phyloP scores from a whole-genome alignment of 2,888 invertebrate species.

The Megaustenia siamemsis region DNA sequence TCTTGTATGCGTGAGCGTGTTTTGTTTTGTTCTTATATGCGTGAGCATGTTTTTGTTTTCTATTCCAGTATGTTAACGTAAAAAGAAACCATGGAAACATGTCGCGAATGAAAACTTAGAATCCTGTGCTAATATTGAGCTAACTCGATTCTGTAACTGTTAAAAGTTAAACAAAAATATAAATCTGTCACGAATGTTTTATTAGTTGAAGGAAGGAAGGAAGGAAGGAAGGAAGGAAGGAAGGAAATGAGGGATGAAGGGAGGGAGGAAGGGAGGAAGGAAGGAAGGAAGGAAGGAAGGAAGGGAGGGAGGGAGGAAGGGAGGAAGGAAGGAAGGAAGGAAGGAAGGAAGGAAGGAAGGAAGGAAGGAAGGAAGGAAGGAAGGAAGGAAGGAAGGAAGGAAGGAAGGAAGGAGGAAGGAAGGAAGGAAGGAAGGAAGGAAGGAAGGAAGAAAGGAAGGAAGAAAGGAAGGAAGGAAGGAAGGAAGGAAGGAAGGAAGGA shows the following conservation, averaged over 20 bases:
- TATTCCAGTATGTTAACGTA: no score
- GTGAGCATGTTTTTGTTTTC: no score
- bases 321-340: neutral
- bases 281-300: neutral
- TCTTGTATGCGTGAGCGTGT: no score
- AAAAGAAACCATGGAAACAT: no score
- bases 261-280: neutral
- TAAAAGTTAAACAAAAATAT: no score
- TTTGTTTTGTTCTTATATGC: no score
- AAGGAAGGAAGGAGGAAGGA: neutral
- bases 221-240: neutral
- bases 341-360: constrained; percentile 8
- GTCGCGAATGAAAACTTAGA: no score
- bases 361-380: neutral
- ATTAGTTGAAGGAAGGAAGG: neutral
- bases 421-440: constrained; percentile 15
- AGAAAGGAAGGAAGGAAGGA: neutral
- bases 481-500: neutral
- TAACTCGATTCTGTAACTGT: no score
- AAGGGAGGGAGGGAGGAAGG: neutral
- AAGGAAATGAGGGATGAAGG: neutral
- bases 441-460: neutral
- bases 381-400: neutral
- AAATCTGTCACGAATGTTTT: no score
- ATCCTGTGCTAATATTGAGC: no score